Evolutionary conservation across 2,797 vertebrate species (phyloP).

Genomic region (Paedocypris micromegethes): DNA sequence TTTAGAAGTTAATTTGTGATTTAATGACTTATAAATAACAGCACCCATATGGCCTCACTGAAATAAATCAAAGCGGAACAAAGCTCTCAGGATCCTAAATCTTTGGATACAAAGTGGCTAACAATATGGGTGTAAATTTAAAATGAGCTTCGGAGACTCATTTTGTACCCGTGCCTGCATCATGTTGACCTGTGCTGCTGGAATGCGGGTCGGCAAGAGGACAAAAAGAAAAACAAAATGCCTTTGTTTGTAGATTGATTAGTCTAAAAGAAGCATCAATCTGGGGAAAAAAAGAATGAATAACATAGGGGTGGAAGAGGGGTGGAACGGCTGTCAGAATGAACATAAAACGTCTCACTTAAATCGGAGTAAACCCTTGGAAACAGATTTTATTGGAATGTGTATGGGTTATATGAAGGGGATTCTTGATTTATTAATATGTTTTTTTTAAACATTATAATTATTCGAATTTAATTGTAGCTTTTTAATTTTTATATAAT

Average conservation of each 20-base stretch:
- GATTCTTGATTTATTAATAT: too few species aligned
- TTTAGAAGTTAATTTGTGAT: conserved; percentile 60
- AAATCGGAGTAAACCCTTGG: conserved; percentile 63
- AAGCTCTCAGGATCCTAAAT: conserved; percentile 58
- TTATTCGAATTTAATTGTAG: too few species aligned
- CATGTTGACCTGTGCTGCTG: conserved; percentile 64
- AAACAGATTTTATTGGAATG: neutral
- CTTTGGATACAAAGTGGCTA: conserved; percentile 56
- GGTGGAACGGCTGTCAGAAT: conserved; percentile 74
- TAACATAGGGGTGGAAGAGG: conserved; percentile 57
- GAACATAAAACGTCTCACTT: conserved; percentile 72
- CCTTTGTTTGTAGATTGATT: conserved; percentile 79
- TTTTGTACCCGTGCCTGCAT: conserved; percentile 62
- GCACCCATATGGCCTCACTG: conserved; percentile 60
- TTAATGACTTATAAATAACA: conserved; percentile 59
- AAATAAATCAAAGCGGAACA: conserved; percentile 67
- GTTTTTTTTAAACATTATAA: too few species aligned
- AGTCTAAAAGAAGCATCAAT: conserved; percentile 62
- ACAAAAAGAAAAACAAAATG: conserved; percentile 86
- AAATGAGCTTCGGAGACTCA: conserved; percentile 65
- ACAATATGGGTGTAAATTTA: conserved; percentile 56
- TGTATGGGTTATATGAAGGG: too few species aligned
- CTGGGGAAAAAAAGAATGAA: conserved; percentile 60
- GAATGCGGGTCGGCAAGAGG: conserved; percentile 81
- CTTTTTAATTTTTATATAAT: too few species aligned